phyloP scores from a whole-genome alignment of 2,113 vertebrate genomes.

The Lophura nycthemera region DNA sequence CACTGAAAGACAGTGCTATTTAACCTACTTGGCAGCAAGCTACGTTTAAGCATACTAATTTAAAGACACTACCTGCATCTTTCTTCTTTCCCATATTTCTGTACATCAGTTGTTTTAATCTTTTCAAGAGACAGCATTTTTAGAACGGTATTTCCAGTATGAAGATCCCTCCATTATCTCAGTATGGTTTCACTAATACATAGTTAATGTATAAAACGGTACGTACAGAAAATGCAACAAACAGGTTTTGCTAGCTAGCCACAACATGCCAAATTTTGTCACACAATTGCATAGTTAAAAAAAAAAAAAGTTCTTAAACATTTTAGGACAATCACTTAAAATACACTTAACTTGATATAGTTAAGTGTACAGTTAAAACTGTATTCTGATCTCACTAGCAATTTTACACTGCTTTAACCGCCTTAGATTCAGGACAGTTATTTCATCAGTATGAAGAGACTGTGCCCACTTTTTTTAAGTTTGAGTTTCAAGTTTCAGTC shows the following conservation, averaged over 20 bases:
- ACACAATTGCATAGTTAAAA: neutral
- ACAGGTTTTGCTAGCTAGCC: neutral
- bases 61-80: neutral
- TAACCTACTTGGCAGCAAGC: neutral
- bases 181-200: neutral
- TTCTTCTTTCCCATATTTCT: neutral
- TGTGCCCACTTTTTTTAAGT: neutral
- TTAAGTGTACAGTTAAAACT: neutral
- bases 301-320: neutral
- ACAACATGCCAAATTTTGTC: rapidly evolving
- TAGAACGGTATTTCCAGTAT: neutral
- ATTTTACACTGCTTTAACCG: neutral
- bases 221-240: neutral
- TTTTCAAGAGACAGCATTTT: neutral
- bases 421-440: neutral
- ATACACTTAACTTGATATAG: neutral
- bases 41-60: neutral
- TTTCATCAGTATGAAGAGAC: neutral
- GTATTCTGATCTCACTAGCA: neutral
- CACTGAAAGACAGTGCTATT: neutral
- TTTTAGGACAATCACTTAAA: neutral
- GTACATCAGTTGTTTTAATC: neutral
- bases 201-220: neutral
- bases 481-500: neutral
- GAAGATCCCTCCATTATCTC: neutral